A percentile compares a stretch with the other conserved stretches of the same genome.
These are phyloP conservation scores for Epizoanthus rinbou DNA, from an alignment of 92 coral and sea anemone species.

Conservation along the genomic window DNA sequence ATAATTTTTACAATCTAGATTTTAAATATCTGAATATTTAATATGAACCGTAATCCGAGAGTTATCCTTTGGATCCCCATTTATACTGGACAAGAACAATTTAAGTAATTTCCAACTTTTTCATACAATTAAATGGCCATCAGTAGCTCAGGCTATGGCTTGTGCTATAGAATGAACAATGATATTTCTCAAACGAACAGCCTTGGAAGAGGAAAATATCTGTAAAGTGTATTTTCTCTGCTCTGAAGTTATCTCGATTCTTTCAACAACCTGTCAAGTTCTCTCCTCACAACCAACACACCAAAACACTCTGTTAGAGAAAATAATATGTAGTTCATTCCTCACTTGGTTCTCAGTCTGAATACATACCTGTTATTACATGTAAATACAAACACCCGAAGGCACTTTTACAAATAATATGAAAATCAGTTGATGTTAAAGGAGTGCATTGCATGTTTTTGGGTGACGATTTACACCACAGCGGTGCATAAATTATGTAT, in stretches of 20 bases:
- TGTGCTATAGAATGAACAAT: not conserved
- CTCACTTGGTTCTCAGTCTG: not conserved
- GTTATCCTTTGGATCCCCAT: too few species aligned
- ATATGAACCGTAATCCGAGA: too few species aligned
- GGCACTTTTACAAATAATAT: not conserved
- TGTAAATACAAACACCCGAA: not conserved
- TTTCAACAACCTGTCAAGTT: slow-evolving; percentile 39
- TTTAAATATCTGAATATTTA: too few species aligned
- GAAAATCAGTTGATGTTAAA: not conserved
- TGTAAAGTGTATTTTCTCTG: too few species aligned
- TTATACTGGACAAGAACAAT: too few species aligned
- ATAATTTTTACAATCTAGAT: too few species aligned
- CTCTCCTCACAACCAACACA: slow-evolving; percentile 52
- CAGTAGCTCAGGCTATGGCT: too few species aligned
- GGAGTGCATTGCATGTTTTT: not conserved
- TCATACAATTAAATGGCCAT: too few species aligned
- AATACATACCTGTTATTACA: not conserved
- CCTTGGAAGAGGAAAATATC: not conserved
- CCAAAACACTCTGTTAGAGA: slow-evolving; percentile 26
- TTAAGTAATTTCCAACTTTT: too few species aligned
- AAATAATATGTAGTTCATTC: too few species aligned
- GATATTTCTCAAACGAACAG: not conserved
- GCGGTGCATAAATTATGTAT: slow-evolving; percentile 26
- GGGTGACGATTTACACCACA: too few species aligned
- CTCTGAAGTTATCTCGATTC: slow-evolving; percentile 52